A percentile compares a stretch with the other conserved stretches of the same genome.
phyloP scores from a whole-genome alignment of 2,888 invertebrate species.

The Aspidiotus rigidus region DNA sequence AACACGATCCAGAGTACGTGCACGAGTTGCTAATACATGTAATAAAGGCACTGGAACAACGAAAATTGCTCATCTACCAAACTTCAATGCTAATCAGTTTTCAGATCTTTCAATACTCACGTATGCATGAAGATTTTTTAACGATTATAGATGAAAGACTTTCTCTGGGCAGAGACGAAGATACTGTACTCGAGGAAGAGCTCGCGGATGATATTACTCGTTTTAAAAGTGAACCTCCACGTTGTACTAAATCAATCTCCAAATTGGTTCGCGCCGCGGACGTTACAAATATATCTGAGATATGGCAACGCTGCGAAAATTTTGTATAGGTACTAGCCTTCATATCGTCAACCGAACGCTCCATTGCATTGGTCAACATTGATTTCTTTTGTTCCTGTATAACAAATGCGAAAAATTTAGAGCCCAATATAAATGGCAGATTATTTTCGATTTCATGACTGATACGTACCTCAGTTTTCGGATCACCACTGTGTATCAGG shows the following conservation, averaged over 20 bases:
- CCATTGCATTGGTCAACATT: conserved; percentile 55
- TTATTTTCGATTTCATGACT: background rate
- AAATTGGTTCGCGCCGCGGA: conserved; percentile 84
- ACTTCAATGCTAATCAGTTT: background rate
- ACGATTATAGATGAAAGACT: conserved; percentile 8
- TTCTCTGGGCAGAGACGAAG: conserved; percentile 13
- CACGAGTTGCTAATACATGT: conserved; percentile 78
- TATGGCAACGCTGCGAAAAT: conserved; percentile 55
- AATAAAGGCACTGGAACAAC: conserved; percentile 66
- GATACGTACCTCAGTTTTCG: background rate
- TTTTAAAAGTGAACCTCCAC: conserved; percentile 57
- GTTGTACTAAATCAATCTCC: conserved; percentile 82
- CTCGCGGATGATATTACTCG: background rate
- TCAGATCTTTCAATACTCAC: conserved; percentile 1
- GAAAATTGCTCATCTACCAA: background rate
- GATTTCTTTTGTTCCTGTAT: conserved; percentile 39
- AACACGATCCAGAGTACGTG: conserved; percentile 61
- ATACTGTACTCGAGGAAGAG: background rate
- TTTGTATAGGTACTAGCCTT: conserved; percentile 76
- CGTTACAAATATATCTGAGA: conserved; percentile 49
- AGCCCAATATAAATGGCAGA: conserved; percentile 2
- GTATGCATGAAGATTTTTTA: conserved; percentile 16
- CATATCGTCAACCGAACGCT: conserved; percentile 89
- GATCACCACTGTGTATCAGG: conserved; percentile 7
- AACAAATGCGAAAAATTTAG: background rate